phyloP scores from a whole-genome alignment of 2,888 invertebrate species.

The Coremacera marginata region DNA sequence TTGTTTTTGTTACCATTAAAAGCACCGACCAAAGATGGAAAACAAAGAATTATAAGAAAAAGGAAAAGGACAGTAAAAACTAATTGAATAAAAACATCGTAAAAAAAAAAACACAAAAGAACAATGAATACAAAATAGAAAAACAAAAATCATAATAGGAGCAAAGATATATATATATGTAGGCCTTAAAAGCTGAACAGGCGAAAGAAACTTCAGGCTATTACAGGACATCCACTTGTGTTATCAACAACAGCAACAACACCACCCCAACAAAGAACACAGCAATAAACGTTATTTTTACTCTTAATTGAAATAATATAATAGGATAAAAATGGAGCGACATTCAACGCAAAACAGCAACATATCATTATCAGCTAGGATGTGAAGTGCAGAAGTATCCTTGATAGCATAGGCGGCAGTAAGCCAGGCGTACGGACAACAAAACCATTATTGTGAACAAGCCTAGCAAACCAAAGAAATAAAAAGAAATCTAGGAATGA shows the following conservation, averaged over 20 bases:
- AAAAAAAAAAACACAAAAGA: not conserved
- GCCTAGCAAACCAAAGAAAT: too few species aligned
- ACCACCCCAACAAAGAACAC: constrained; percentile 45
- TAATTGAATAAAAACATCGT: constrained; percentile 22
- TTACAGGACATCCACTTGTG: not conserved
- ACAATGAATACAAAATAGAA: not conserved
- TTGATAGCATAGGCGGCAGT: too few species aligned
- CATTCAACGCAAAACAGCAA: not conserved
- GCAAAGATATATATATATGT: not conserved
- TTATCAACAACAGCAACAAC: constrained; percentile 38
- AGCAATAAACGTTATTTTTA: constrained; percentile 22
- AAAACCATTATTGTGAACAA: too few species aligned
- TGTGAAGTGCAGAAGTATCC: too few species aligned
- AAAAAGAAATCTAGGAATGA: too few species aligned
- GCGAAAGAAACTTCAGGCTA: not conserved
- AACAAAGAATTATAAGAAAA: not conserved
- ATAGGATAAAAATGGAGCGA: not conserved
- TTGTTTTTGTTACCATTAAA: constrained; percentile 39
- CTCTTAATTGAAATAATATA: constrained; percentile 29
- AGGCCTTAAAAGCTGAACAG: not conserved
- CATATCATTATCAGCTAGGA: not conserved
- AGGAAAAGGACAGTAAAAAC: constrained; percentile 6
- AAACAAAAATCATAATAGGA: not conserved
- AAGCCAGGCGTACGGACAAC: too few species aligned
- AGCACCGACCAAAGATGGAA: not conserved